phyloP scores from a whole-genome alignment of 2,888 invertebrate genomes.

The Mayetiola destructor region DNA sequence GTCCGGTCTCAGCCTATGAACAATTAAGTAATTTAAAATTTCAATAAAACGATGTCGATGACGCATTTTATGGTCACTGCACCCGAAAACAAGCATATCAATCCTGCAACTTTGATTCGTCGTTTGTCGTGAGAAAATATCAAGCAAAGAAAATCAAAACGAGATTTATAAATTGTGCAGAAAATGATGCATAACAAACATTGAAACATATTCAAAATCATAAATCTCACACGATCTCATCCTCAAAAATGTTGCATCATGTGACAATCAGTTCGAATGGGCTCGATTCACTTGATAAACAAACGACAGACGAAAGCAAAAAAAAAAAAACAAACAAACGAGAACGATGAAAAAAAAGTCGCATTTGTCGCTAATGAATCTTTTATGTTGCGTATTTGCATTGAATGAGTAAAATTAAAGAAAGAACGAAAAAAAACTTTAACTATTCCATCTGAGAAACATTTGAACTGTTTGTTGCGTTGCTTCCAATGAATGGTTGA shows the following conservation, averaged over 20 bases:
- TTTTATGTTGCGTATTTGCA: conserved; percentile 2
- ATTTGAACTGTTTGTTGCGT: not conserved
- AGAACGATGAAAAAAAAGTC: not conserved
- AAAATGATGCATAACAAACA: conserved; percentile 4
- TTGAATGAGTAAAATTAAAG: not conserved
- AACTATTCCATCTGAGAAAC: conserved; percentile 5
- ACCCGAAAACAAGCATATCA: no score
- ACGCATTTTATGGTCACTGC: no score
- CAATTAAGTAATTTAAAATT: no score
- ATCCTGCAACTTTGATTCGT: no score
- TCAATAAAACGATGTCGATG: no score
- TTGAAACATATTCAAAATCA: not conserved
- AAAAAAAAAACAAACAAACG: not conserved
- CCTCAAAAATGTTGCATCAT: no score
- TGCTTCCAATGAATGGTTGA: not conserved
- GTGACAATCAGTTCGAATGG: no score
- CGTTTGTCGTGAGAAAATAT: no score
- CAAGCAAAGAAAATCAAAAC: not conserved
- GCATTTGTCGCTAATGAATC: not conserved
- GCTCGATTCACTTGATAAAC: no score
- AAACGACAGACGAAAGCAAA: no score
- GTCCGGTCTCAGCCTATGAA: no score
- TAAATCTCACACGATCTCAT: conserved; percentile 4
- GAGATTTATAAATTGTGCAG: conserved; percentile 5
- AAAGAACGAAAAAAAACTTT: not conserved